Base-by-base conservation (phyloP, 2,113 vertebrate species). In the Nicator chloris region DNA sequence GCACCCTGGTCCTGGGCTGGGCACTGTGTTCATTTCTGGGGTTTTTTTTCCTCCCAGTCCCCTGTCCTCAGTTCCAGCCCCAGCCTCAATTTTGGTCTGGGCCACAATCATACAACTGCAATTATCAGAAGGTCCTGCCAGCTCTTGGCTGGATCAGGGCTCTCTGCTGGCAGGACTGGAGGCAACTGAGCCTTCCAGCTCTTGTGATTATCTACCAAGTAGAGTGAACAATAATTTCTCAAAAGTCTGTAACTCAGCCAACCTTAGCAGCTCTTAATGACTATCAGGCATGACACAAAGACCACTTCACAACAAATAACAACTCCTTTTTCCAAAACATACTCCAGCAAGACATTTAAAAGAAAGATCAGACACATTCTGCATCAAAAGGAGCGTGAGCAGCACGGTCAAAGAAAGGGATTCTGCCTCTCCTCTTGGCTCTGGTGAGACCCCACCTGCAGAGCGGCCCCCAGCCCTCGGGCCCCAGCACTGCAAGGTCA, bases 111-210 rank as follows among this genome's bases (percentile, higher is more conserved):
- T 24, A 57, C 27, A 88, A 86, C 3, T 42, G 51, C 54, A 92
- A 66, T 88, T 65, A 80, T 1, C 57, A 63, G 66, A 57, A 88
- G 30, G 63, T 77, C 23, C 82, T 63, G 68, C 7, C 75, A 96
- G 82, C 85, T 72, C 87, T 49, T 85, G 87, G 90, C 87, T 91
- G 73, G 64, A 37, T 35, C 27, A 57, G 45, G 23, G 40, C 54
- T 73, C 49, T 28, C 5, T 77, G 75, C 91, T 97, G 95, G 88
- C 96, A 96, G 68, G 33, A 33, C 66, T 54, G 6, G 75, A 65
- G 45, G 42, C 5, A 80, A 24, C 23, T 10, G 20, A 82, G 45
- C 42, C 59, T 45, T 93, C 90, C 92, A 96, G 66, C 37, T 84
- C 82, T 17, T 79, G 11, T 0, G 3, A 60, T 28, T 40, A 39